phyloP scores from a whole-genome alignment of 1,140 invertebrate genomes.

The Coenobita brevimanus region DNA sequence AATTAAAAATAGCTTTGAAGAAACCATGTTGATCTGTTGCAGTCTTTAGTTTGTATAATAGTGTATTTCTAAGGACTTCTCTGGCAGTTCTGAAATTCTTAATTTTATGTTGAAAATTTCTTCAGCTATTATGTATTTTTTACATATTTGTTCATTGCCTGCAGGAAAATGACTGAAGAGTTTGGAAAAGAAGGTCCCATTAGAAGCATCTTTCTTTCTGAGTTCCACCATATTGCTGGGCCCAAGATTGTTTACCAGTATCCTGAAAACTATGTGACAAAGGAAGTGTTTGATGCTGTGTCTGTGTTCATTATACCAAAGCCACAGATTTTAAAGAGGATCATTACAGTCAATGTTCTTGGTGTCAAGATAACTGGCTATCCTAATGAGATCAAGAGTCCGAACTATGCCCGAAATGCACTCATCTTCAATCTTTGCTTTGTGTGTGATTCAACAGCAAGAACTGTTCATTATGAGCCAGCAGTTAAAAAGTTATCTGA shows the following conservation, averaged over 20 bases:
- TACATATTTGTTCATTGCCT: too few relatives aligned
- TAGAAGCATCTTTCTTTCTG: constrained; percentile 69
- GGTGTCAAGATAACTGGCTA: constrained; percentile 93
- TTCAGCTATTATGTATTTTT: too few relatives aligned
- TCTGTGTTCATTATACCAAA: constrained; percentile 97
- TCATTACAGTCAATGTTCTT: constrained; percentile 89
- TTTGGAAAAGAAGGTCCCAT: constrained; percentile 69
- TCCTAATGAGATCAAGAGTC: constrained; percentile 91
- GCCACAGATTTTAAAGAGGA: constrained; percentile 89
- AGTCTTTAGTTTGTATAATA: too few relatives aligned
- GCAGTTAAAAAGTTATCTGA: constrained; percentile 76
- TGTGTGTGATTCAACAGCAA: constrained; percentile 90
- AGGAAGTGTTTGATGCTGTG: constrained; percentile 94
- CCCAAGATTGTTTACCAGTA: constrained; percentile 69
- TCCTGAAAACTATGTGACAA: constrained; percentile 86
- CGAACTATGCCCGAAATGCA: constrained; percentile 94
- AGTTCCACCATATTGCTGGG: constrained; percentile 69
- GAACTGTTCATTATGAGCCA: constrained; percentile 81
- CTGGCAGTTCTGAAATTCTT: too few relatives aligned
- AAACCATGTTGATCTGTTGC: too few relatives aligned
- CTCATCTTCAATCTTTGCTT: constrained; percentile 97
- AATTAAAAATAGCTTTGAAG: too few relatives aligned
- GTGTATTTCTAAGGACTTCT: too few relatives aligned
- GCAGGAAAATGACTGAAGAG: constrained; percentile 53
- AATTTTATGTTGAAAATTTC: too few relatives aligned